phyloP scores from a whole-genome alignment of 2,113 vertebrate species.

The Ursus arctos region DNA sequence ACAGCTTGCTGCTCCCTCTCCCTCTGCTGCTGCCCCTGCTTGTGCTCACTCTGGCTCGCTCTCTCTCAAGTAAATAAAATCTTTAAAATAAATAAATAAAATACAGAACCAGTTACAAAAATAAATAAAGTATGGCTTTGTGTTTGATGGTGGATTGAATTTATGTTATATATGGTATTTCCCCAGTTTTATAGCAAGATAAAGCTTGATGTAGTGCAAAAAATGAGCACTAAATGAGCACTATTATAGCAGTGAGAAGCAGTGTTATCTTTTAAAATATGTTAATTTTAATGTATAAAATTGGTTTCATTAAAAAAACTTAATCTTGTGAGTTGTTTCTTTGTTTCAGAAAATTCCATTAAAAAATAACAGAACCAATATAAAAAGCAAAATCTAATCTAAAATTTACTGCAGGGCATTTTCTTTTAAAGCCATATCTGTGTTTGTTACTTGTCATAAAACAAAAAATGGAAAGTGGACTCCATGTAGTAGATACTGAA shows the following conservation, averaged over 20 bases:
- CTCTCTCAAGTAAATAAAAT: not conserved
- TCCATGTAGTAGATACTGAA: not conserved
- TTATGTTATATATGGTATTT: not conserved
- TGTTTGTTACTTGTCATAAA: slow-evolving; percentile 55
- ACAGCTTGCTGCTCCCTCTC: not conserved
- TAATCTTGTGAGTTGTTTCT: slow-evolving; percentile 14
- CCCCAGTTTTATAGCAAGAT: not conserved
- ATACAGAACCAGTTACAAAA: not conserved
- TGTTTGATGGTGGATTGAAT: not conserved
- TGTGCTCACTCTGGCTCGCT: not conserved
- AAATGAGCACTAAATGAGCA: not conserved
- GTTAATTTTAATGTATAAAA: slow-evolving; percentile 33
- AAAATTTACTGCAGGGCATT: slow-evolving; percentile 61
- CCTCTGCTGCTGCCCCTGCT: not conserved
- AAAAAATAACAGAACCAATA: slow-evolving; percentile 60
- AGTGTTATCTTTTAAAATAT: slow-evolving; percentile 41
- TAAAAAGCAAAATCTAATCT: slow-evolving; percentile 63
- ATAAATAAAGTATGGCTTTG: not conserved
- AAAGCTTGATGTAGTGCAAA: not conserved
- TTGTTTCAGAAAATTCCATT: slow-evolving; percentile 63
- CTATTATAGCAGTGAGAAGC: not conserved
- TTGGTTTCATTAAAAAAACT: slow-evolving; percentile 55
- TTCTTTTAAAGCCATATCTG: slow-evolving; percentile 39
- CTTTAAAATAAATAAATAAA: not conserved
- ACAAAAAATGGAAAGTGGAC: slow-evolving; percentile 15